These are phyloP conservation scores for Halcyon smyrnensis DNA, from an alignment of 2,797 vertebrate genomes.

Conservation along the genomic window DNA sequence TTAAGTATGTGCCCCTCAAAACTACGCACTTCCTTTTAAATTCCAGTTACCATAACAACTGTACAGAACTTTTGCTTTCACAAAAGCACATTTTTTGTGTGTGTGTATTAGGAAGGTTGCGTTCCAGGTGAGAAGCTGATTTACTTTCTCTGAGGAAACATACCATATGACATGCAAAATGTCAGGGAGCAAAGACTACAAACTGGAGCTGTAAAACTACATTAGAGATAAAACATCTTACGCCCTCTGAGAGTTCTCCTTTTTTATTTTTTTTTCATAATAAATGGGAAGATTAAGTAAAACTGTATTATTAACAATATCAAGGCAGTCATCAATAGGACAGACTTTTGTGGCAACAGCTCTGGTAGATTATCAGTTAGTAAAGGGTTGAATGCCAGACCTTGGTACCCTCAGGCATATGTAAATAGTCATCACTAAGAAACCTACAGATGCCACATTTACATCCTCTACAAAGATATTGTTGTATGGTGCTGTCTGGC, in stretches of 20 bases:
- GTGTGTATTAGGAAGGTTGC: constrained; percentile 71
- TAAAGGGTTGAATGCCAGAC: background rate
- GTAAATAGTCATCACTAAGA: background rate
- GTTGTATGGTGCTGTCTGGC: background rate
- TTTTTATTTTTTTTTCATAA: background rate
- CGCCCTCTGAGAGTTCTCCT: background rate
- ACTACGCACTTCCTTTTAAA: constrained; percentile 61
- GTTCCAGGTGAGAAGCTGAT: constrained; percentile 75
- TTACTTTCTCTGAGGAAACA: constrained; percentile 73
- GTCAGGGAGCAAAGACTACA: constrained; percentile 47
- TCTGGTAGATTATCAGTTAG: background rate
- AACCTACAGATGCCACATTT: background rate
- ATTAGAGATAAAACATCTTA: constrained; percentile 47
- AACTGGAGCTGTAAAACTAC: constrained; percentile 19
- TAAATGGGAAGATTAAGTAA: constrained; percentile 39
- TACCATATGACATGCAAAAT: constrained; percentile 70
- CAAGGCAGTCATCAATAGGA: background rate
- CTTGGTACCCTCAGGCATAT: background rate
- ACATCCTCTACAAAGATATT: background rate
- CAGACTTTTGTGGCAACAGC: background rate
- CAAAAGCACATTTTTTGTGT: constrained; percentile 62
- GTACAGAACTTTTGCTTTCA: constrained; percentile 59
- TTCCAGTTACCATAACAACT: constrained; percentile 79
- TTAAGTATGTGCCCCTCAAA: constrained; percentile 61
- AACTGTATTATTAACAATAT: background rate